These are phyloP conservation scores for Oscarella lobularis DNA, from an alignment of 37 sponge, comb jelly and placozoan genomes.

Conservation along the genomic window DNA sequence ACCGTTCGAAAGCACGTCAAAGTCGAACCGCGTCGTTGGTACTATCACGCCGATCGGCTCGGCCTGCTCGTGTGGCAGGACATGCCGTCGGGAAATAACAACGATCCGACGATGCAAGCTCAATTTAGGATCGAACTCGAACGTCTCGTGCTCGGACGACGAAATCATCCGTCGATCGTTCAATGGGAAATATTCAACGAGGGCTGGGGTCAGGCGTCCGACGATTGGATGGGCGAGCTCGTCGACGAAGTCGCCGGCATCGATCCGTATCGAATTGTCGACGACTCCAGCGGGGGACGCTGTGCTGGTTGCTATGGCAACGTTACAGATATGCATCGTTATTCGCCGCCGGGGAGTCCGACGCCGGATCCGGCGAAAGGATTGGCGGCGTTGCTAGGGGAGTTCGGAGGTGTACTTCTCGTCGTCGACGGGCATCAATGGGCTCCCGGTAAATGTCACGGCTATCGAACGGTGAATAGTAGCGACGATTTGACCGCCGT, in stretches of 20 bases:
- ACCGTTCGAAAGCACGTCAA: constrained; percentile 3
- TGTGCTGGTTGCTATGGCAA: constrained; percentile 8
- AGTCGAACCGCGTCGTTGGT: constrained; percentile 11
- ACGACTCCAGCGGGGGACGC: constrained; percentile 5
- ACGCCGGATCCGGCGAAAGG: neutral
- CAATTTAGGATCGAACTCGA: neutral
- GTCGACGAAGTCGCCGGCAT: neutral
- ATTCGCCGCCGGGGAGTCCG: constrained; percentile 7
- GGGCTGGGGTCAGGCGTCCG: constrained; percentile 10
- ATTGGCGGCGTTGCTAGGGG: neutral
- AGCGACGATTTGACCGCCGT: neutral
- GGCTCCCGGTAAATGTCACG: constrained; percentile 8
- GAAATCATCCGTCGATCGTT: constrained; percentile 8
- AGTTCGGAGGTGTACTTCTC: neutral
- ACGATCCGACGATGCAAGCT: neutral
- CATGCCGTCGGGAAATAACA: constrained; percentile 6
- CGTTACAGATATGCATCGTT: constrained; percentile 3
- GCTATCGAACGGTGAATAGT: neutral
- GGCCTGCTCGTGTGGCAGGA: constrained; percentile 7
- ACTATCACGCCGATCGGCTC: constrained; percentile 6
- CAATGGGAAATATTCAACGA: constrained; percentile 10
- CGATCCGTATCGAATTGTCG: neutral
- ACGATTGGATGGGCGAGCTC: neutral
- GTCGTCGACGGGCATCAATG: neutral
- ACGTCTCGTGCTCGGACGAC: constrained; percentile 1